Conservation (phyloP, 2,113 vertebrate species). For the Hemibagrus wyckioides region DNA sequence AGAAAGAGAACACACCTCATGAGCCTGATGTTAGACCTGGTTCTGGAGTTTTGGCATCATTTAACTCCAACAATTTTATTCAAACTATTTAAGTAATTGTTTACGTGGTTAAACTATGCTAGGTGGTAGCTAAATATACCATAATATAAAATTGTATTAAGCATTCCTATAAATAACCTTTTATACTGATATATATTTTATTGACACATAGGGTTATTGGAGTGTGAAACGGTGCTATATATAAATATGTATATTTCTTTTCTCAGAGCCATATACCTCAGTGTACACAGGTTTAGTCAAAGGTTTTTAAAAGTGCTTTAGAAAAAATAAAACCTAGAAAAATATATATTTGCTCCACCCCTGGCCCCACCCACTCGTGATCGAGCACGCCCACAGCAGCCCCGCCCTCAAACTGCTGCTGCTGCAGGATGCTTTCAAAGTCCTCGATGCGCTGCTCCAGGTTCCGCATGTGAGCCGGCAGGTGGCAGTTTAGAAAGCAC, state of each 20-base stretch:
- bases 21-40: background rate
- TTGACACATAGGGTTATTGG: background rate
- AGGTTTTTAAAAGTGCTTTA: background rate
- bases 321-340: background rate
- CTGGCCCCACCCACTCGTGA: constrained; percentile 82
- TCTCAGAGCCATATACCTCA: background rate
- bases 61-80: background rate
- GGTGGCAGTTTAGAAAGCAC: constrained; percentile 98
- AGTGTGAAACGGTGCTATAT: background rate
- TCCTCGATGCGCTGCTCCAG: constrained; percentile 94
- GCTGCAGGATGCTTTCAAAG: constrained; percentile 94
- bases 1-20: constrained; percentile 25
- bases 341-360: background rate
- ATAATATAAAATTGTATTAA: background rate
- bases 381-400: constrained; percentile 87
- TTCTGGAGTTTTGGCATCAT: background rate
- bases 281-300: background rate
- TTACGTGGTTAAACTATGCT: background rate
- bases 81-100: background rate
- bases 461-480: constrained; percentile 96
- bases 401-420: constrained; percentile 93
- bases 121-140: background rate
- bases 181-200: background rate
- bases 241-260: background rate
- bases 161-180: background rate